Base-by-base conservation (phyloP, 2,888 invertebrate species). In the Lasioglossum calceatum region DNA sequence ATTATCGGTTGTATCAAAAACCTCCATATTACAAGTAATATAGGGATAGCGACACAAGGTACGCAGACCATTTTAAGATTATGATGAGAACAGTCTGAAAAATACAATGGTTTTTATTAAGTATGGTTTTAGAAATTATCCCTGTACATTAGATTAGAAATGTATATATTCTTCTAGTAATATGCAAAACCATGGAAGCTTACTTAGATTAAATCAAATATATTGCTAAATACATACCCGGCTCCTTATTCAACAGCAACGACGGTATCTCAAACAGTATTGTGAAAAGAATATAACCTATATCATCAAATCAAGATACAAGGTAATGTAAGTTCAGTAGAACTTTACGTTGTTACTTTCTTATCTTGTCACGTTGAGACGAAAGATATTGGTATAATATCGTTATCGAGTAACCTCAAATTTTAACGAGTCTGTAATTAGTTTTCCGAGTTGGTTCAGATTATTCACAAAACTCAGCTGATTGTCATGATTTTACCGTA, bases 21-120 rank as follows among this genome's bases (percentile, higher is more conserved):
- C 94, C 98, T 98, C 97, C 98, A 98, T 87, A 98, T 96, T 92
- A 97, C 97, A 23, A 98, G 96, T 72, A 98, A 95, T 85, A 98
- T 95, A 2, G 98, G 98, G 94, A 98, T 97, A 87, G 98, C 97
- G 92, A 98, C 97, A 95, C 98, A 98, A 36, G 98, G 98, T 84
- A 98, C 96, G 94, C 98, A 98, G 91, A 97, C 98, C 98, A 98
- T 97, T 84, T 88, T 91, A 74, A 19, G 39, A 14, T 42, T n/a
- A 75, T 39, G 39, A 39, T 27, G 67, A 32, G 70, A 42, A 44
- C 27, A 61, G 64, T 64, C 64, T 64, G 32, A 78, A 58, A 71
- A 89, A 44, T 77, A 23, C 36, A 44, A 54, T 0, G 3, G 54
- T 54, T 54, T 54, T 54, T 10, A n/a, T 36, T 75, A 42, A 32